phyloP scores from a whole-genome alignment of 2,113 vertebrate genomes.

The Perca flavescens region DNA sequence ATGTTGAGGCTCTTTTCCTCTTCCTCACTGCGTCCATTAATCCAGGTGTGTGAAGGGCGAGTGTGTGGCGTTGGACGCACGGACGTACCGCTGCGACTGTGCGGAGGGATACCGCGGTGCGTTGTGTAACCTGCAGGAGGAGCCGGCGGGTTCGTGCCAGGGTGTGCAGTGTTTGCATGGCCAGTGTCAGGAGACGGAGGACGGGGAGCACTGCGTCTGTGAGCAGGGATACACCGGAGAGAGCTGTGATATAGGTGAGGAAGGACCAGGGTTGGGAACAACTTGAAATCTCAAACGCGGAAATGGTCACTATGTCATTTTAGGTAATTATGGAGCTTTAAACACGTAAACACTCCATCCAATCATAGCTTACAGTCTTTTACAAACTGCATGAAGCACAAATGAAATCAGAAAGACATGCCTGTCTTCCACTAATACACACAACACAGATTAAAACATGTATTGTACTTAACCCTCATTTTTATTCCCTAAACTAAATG shows the following conservation, averaged over 20 bases:
- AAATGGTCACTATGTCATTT: neutral
- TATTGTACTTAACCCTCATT: too few relatives aligned
- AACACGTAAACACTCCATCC: too few relatives aligned
- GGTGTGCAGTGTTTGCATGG: constrained; percentile 87
- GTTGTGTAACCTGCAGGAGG: constrained; percentile 90
- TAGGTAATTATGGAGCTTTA: neutral
- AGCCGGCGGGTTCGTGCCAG: constrained; percentile 81
- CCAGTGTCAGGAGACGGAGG: constrained; percentile 86
- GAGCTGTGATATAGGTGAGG: constrained; percentile 91
- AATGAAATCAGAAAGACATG: neutral
- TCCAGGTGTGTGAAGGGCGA: constrained; percentile 91
- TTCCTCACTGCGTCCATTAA: neutral
- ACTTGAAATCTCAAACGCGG: too few relatives aligned
- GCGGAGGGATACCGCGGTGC: constrained; percentile 89
- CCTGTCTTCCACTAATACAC: too few relatives aligned
- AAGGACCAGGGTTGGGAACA: neutral
- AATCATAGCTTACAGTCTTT: neutral
- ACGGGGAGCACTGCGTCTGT: constrained; percentile 89
- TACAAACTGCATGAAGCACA: neutral
- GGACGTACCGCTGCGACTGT: constrained; percentile 95
- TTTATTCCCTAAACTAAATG: too few relatives aligned
- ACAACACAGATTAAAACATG: too few relatives aligned
- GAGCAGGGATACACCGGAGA: constrained; percentile 88
- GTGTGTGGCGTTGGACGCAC: constrained; percentile 88
- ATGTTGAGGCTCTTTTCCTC: neutral